phyloP scores from a whole-genome alignment of 2,888 invertebrate genomes.

The Spisula subtruncata region DNA sequence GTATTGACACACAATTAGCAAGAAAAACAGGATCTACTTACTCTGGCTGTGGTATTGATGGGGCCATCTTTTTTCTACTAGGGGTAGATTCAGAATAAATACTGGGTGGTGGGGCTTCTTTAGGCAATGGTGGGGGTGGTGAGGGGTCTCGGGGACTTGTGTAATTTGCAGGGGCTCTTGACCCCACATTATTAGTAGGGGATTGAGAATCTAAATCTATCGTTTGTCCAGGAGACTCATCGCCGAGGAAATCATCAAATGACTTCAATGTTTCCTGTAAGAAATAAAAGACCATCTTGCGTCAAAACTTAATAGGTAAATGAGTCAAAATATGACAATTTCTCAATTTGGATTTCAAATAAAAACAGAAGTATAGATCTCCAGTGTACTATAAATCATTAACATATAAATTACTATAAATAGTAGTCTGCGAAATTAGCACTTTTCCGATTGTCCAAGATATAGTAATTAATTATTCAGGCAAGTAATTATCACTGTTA shows the following conservation, averaged over 20 bases:
- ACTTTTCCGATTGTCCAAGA: too few relatives aligned
- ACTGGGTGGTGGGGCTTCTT: slow-evolving; percentile 55
- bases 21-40: slow-evolving; percentile 19
- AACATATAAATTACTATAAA: too few relatives aligned
- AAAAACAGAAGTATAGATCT: too few relatives aligned
- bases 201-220: slow-evolving; percentile 72
- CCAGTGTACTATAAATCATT: too few relatives aligned
- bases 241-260: slow-evolving; percentile 57
- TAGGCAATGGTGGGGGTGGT: slow-evolving; percentile 60
- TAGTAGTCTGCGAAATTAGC: too few relatives aligned
- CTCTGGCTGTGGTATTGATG: slow-evolving; percentile 59
- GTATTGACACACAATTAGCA: background rate
- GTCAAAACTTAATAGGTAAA: too few relatives aligned
- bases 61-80: slow-evolving; percentile 38
- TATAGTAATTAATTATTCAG: too few relatives aligned
- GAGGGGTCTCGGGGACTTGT: slow-evolving; percentile 60
- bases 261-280: slow-evolving; percentile 48
- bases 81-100: slow-evolving; percentile 52
- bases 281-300: too few relatives aligned
- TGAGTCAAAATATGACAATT: too few relatives aligned
- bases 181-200: slow-evolving; percentile 50
- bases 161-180: slow-evolving; percentile 54
- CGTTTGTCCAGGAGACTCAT: slow-evolving; percentile 72
- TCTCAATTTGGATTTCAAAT: too few relatives aligned
- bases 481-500: too few relatives aligned